These are phyloP conservation scores for Glaucomys volans DNA, from an alignment of 2,113 vertebrate genomes.

Conservation along the genomic window DNA sequence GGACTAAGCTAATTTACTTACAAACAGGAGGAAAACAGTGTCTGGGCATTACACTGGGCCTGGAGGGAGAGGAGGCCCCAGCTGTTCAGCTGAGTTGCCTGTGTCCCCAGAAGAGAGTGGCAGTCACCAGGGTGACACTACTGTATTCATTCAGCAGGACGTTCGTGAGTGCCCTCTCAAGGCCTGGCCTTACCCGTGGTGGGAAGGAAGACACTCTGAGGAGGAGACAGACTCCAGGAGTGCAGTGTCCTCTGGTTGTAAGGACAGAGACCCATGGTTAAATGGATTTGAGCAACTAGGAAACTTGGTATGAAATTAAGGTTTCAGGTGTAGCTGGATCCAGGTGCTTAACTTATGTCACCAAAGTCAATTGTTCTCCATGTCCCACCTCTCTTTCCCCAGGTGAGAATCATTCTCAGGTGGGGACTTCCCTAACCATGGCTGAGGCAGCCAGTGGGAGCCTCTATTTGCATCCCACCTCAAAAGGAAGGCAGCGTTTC, in stretches of 20 bases:
- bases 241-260: not conserved
- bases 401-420: not conserved
- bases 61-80: not conserved
- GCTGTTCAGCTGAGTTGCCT: not conserved
- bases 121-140: accelerated
- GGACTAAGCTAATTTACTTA: not conserved
- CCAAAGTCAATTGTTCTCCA: not conserved
- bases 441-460: not conserved
- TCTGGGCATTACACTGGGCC: not conserved
- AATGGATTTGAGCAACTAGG: not conserved
- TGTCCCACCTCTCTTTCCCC: not conserved
- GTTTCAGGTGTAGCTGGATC: slow-evolving; percentile 26
- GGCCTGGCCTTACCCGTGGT: not conserved
- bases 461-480: not conserved
- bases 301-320: not conserved
- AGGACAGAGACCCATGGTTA: not conserved
- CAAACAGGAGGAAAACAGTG: not conserved
- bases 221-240: not conserved
- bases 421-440: not conserved
- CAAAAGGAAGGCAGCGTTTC: not conserved
- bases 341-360: not conserved
- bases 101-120: too few species aligned
- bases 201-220: not conserved
- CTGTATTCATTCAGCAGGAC: not conserved
- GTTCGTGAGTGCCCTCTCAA: not conserved